Percentiles rank a stretch among this genome's conserved stretches.
Conservation (phyloP, 2,888 invertebrate species). For the Cephalotes varians region DNA sequence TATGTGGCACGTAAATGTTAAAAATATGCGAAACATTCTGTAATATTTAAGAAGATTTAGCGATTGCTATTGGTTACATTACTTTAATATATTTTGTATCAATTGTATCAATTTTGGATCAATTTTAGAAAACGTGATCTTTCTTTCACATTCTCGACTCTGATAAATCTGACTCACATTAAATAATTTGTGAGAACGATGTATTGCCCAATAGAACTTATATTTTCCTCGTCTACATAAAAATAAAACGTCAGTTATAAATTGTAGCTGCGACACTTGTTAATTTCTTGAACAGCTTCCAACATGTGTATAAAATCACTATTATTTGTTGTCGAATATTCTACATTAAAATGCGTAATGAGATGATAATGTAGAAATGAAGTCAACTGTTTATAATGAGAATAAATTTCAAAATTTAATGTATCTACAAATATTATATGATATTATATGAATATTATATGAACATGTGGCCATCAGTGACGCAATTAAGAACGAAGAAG, state of each 20-base stretch:
- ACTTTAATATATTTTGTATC: not conserved
- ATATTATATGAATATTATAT: no score
- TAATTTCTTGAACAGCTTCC: slow-evolving; percentile 12
- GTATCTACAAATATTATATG: slow-evolving; percentile 15
- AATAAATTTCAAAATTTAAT: slow-evolving; percentile 22
- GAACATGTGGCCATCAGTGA: slow-evolving; percentile 12
- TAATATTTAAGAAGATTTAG: not conserved
- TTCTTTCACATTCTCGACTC: not conserved
- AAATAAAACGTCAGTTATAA: not conserved
- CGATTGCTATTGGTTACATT: not conserved
- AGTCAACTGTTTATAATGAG: not conserved
- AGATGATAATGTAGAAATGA: not conserved
- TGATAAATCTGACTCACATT: not conserved
- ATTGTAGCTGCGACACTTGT: not conserved
- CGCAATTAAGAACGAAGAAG: not conserved
- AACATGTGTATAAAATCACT: not conserved
- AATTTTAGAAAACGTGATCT: not conserved
- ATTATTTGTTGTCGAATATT: not conserved
- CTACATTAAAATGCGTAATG: slow-evolving; percentile 5
- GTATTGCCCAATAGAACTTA: not conserved
- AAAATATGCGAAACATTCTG: slow-evolving; percentile 8
- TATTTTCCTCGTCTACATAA: not conserved
- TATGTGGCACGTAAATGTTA: not conserved
- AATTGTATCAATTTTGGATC: no score
- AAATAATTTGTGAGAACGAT: not conserved